Evolutionary conservation across 1,140 invertebrate species (phyloP).

Genomic region (Kradibia gibbosae): DNA sequence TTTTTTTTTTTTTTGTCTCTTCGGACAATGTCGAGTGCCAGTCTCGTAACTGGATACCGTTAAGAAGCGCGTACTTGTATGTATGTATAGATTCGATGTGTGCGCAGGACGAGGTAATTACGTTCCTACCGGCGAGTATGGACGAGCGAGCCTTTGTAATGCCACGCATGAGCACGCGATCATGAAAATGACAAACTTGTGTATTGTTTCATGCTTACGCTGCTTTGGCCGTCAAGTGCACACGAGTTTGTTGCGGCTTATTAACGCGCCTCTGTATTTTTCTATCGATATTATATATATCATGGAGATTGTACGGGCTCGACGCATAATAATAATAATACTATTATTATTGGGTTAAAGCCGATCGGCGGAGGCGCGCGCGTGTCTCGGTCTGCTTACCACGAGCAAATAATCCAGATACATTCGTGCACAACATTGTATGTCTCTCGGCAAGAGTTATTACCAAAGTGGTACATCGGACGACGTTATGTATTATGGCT

Average conservation of each 20-base stretch:
- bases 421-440: constrained; percentile 10
- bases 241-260: background rate
- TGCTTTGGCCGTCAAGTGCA: background rate
- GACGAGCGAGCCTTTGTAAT: constrained; percentile 13
- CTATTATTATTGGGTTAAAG: background rate
- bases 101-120: constrained; percentile 11
- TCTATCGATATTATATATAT: background rate
- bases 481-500: background rate
- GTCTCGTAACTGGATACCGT: constrained; percentile 31
- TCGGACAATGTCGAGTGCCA: constrained; percentile 5
- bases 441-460: constrained; percentile 32
- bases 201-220: background rate
- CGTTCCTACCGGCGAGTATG: constrained; percentile 21
- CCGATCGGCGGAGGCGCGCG: background rate
- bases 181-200: background rate
- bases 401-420: background rate
- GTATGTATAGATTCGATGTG: constrained; percentile 21
- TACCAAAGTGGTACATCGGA: constrained; percentile 18
- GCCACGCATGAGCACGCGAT: background rate
- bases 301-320: background rate
- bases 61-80: constrained; percentile 25
- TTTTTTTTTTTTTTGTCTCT: no score
- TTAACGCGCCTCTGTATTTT: constrained; percentile 30
- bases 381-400: background rate
- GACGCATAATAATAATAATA: background rate